Evolutionary conservation across 1,140 invertebrate genomes (phyloP).

Genomic region (Orchestia grillus): DNA sequence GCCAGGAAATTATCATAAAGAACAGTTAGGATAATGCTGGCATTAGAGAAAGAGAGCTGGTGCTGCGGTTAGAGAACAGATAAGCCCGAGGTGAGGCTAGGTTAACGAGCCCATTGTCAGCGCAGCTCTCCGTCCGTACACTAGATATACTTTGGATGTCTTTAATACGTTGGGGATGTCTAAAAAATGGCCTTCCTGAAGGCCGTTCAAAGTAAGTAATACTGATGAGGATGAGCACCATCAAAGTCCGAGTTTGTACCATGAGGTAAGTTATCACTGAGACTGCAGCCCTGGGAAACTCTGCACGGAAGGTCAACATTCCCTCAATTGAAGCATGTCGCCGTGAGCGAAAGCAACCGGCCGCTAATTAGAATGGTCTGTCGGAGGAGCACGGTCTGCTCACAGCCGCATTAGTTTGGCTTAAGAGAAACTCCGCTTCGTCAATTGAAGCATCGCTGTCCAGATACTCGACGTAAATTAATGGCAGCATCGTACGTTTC

Average conservation of each 20-base stretch:
- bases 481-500: background rate
- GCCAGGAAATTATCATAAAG: constrained; percentile 3
- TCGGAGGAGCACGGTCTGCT: background rate
- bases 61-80: background rate
- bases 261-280: background rate
- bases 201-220: background rate
- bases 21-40: background rate
- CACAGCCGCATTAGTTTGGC: constrained; percentile 13
- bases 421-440: background rate
- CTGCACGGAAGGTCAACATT: background rate
- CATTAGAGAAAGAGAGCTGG: background rate
- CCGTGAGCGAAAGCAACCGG: background rate
- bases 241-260: background rate
- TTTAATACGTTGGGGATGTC: background rate
- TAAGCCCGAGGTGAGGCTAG: background rate
- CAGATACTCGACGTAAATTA: constrained; percentile 11
- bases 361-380: background rate
- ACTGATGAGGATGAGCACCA: background rate
- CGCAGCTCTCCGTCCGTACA: background rate
- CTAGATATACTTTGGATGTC: background rate
- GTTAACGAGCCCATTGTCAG: constrained; percentile 27
- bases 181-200: background rate
- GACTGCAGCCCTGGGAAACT: background rate
- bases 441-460: constrained; percentile 26
- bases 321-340: background rate